phyloP scores from a whole-genome alignment of 2,113 vertebrate genomes.

The Callipepla squamata region DNA sequence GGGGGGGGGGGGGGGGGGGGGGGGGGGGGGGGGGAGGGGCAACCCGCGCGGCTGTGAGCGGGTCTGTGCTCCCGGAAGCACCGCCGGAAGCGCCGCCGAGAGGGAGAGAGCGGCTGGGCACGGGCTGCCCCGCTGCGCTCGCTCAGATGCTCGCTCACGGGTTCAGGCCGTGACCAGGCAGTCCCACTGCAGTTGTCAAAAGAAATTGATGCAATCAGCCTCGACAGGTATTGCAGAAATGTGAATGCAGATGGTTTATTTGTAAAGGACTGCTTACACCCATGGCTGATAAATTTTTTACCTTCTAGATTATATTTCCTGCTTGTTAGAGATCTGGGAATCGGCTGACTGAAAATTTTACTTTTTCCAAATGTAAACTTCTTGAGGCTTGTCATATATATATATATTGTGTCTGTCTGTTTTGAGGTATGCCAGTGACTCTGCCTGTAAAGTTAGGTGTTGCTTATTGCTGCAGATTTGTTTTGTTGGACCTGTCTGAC shows the following conservation, averaged over 20 bases:
- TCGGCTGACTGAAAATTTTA: too few species aligned
- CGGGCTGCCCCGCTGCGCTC: too few species aligned
- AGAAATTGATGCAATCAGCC: neutral
- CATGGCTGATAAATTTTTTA: neutral
- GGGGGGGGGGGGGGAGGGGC: too few species aligned
- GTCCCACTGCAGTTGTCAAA: neutral
- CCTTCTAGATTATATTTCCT: neutral
- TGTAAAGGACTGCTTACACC: rapidly evolving
- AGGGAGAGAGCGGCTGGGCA: too few species aligned
- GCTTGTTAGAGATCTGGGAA: too few species aligned
- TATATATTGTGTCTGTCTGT: neutral
- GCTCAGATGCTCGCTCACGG: too few species aligned
- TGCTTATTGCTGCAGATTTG: neutral
- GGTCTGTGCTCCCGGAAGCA: too few species aligned
- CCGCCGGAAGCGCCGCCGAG: too few species aligned
- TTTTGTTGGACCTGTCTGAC: neutral
- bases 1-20: too few species aligned
- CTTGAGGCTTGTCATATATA: neutral
- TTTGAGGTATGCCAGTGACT: neutral
- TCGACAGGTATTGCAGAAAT: rapidly evolving
- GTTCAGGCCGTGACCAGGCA: too few species aligned
- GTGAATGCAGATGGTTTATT: neutral
- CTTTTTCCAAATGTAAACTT: rapidly evolving
- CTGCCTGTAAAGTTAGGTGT: neutral
- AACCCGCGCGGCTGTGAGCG: too few species aligned